Percentiles rank a stretch among this genome's conserved stretches.
phyloP scores from a whole-genome alignment of 2,888 invertebrate genomes.

The Hemithea aestivaria region DNA sequence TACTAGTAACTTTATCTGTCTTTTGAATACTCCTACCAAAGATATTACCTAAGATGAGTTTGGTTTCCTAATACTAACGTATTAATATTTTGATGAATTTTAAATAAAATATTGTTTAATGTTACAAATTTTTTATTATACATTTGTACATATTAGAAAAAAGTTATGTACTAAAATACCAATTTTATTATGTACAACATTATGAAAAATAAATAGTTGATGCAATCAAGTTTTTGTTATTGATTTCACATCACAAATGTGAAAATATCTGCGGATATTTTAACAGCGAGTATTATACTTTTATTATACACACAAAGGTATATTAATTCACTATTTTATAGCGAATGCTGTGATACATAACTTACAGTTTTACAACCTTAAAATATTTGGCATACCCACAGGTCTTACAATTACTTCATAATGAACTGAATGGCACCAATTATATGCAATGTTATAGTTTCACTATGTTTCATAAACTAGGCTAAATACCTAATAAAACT shows the following conservation, averaged over 20 bases:
- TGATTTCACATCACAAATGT: constrained; percentile 33
- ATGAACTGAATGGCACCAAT: too few relatives aligned
- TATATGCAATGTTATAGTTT: constrained; percentile 1
- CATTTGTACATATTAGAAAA: constrained; percentile 72
- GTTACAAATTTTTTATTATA: constrained; percentile 62
- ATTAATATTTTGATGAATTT: constrained; percentile 13
- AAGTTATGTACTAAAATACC: constrained; percentile 55
- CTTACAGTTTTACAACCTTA: background rate
- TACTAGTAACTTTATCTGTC: too few relatives aligned
- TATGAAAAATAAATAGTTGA: constrained; percentile 70
- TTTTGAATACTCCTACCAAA: constrained; percentile 29
- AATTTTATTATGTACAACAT: constrained; percentile 64
- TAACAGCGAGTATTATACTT: constrained; percentile 47
- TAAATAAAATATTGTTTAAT: constrained; percentile 31
- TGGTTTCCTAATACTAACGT: constrained; percentile 3
- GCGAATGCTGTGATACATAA: constrained; percentile 25
- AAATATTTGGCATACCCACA: too few relatives aligned
- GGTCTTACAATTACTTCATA: too few relatives aligned
- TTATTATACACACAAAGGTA: constrained; percentile 20
- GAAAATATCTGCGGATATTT: constrained; percentile 10
- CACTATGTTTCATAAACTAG: constrained; percentile 10
- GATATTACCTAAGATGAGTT: constrained; percentile 13
- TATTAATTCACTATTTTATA: constrained; percentile 49
- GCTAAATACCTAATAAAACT: constrained; percentile 8
- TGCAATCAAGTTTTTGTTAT: constrained; percentile 55